Conservation (phyloP, 37 sponge, comb jelly and placozoan genomes). For the Crambe crambe region DNA sequence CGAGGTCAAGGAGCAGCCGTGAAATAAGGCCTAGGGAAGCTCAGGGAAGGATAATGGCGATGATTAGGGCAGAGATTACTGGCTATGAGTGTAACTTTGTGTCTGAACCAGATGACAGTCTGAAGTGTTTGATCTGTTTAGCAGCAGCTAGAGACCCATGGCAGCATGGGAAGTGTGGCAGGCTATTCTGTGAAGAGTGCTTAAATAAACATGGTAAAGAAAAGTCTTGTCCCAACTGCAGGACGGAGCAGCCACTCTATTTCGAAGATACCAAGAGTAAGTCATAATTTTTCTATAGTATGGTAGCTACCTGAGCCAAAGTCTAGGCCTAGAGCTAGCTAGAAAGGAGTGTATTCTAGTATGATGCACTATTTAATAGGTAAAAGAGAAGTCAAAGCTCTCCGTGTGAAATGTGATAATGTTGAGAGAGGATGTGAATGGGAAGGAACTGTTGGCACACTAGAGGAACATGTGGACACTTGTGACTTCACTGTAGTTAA, state of each 20-base stretch:
- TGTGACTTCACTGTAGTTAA: too few relatives aligned
- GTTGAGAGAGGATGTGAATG: too few relatives aligned
- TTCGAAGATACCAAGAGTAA: not conserved
- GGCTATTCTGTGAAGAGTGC: not conserved
- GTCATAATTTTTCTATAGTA: not conserved
- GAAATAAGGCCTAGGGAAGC: too few relatives aligned
- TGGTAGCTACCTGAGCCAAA: not conserved
- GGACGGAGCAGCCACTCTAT: not conserved
- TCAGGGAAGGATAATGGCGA: too few relatives aligned
- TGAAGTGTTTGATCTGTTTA: not conserved
- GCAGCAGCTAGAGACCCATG: not conserved
- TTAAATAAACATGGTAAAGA: not conserved
- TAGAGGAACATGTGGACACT: too few relatives aligned
- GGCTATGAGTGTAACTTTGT: not conserved
- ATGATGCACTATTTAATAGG: not conserved
- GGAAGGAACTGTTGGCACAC: too few relatives aligned
- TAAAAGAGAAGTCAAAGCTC: too few relatives aligned
- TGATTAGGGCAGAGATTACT: too few relatives aligned
- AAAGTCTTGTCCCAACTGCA: slow-evolving; percentile 1
- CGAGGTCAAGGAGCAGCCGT: too few relatives aligned
- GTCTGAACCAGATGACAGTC: not conserved
- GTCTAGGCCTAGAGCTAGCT: too few relatives aligned
- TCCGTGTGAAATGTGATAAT: too few relatives aligned
- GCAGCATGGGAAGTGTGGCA: slow-evolving; percentile 6
- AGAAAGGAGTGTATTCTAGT: not conserved